Evolutionary conservation across 2,113 vertebrate genomes (phyloP), one percentile per base, ranked within the genome.

Genomic region (Hucho hucho): DNA sequence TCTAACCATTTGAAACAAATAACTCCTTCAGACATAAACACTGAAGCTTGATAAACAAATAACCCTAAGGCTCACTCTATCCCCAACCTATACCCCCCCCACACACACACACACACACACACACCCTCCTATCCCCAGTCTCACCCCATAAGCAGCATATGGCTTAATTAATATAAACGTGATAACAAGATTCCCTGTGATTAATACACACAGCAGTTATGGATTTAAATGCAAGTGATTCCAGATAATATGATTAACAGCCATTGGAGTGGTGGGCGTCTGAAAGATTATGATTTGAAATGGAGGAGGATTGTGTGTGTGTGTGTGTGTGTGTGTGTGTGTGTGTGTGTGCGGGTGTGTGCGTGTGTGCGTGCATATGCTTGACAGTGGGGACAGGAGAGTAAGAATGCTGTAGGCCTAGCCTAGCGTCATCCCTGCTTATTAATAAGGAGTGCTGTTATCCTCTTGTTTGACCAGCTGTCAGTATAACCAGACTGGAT

Each of bases 201-300:
- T 93, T 93, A 93, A 92, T 92, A 92, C 85, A 74, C 84, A 83
- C 82, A 90, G 87, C 90, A 92, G 88, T 91, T 92, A 92, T 92
- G 89, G 90, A 93, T 93, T 92, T 91, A 88, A 90, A 88, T 91
- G 89, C 87, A 79, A 64, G 83, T 83, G 89, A 92, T 90, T 92
- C 84, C 78, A 88, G 81, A 86, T 93, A 92, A 93, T 89, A 86
- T 26, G n/a, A n/a, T n/a, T n/a, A n/a, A n/a, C n/a, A n/a, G n/a
- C n/a, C n/a, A n/a, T n/a, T n/a, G n/a, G n/a, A n/a, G n/a, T n/a
- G n/a, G n/a, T n/a, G n/a, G n/a, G n/a, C n/a, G n/a, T n/a, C n/a
- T n/a, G n/a, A n/a, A n/a, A n/a, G n/a, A n/a, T n/a, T n/a, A n/a
- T n/a, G n/a, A n/a, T n/a, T n/a, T n/a, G n/a, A n/a, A n/a, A n/a